Conservation (phyloP, 2,797 vertebrate species). For the Clarias platycephalus region DNA sequence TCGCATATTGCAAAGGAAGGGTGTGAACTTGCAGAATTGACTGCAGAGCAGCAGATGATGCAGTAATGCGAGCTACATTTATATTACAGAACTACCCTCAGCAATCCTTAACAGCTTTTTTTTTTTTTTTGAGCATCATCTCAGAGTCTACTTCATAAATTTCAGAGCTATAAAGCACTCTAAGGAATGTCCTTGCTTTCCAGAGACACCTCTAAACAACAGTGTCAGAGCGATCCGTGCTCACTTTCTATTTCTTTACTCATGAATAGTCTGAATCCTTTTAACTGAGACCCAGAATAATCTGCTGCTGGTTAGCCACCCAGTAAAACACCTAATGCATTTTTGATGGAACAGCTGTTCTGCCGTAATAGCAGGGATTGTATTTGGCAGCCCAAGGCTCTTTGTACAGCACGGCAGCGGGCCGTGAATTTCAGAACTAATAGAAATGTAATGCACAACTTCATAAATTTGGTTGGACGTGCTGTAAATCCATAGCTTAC, state of each 20-base stretch:
- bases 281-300: slow-evolving; percentile 32
- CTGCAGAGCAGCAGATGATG: not conserved
- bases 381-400: slow-evolving; percentile 33
- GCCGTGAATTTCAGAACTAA: not conserved
- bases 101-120: not conserved
- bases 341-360: slow-evolving; percentile 55
- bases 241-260: not conserved
- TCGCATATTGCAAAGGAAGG: not conserved
- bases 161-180: not conserved
- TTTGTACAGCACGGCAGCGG: not conserved
- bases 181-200: not conserved
- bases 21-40: too few species aligned
- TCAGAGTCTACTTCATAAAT: not conserved
- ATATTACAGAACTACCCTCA: not conserved
- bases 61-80: not conserved
- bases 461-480: not conserved
- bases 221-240: not conserved
- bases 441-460: not conserved
- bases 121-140: not conserved
- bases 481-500: not conserved
- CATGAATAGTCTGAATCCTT: not conserved
- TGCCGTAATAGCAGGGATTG: slow-evolving; percentile 25
- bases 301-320: slow-evolving; percentile 37
- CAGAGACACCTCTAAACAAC: too few species aligned
- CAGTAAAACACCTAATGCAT: slow-evolving; percentile 41